A percentile compares a stretch with the other conserved stretches of the same genome.
Evolutionary conservation across 2,888 invertebrate genomes (phyloP).

Genomic region (Hesperia comma): DNA sequence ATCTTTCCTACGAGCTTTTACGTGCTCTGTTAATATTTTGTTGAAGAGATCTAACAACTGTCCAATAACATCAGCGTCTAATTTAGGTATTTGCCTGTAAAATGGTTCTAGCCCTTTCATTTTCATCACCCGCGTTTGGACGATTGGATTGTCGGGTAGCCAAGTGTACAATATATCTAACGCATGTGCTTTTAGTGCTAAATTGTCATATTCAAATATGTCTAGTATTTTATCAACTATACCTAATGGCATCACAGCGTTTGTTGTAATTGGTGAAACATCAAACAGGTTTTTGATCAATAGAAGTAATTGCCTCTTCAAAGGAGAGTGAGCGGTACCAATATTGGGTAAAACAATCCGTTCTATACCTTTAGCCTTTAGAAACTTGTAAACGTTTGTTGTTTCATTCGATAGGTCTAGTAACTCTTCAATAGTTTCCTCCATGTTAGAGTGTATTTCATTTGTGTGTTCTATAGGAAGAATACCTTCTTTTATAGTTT

Average conservation of each 20-base stretch:
- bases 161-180: conserved; percentile 62
- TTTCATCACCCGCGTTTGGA: conserved; percentile 69
- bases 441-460: conserved; percentile 50
- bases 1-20: conserved; percentile 50
- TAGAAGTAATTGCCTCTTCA: conserved; percentile 55
- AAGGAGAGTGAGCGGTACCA: conserved; percentile 44
- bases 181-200: conserved; percentile 59
- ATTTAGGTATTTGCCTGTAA: conserved; percentile 60
- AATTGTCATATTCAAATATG: conserved; percentile 61
- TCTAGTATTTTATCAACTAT: conserved; percentile 62
- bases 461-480: conserved; percentile 49
- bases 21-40: conserved; percentile 66
- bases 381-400: conserved; percentile 56
- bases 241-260: conserved; percentile 53
- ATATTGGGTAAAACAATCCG: conserved; percentile 56
- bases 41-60: conserved; percentile 64
- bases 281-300: conserved; percentile 59
- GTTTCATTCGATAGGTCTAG: conserved; percentile 50
- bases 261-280: conserved; percentile 55
- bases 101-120: conserved; percentile 67
- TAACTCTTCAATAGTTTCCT: conserved; percentile 50
- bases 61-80: conserved; percentile 55
- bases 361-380: conserved; percentile 61
- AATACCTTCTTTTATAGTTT: conserved; percentile 41
- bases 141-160: conserved; percentile 65